Conservation (phyloP, 2,797 vertebrate species). For the Clarias platycephalus region DNA sequence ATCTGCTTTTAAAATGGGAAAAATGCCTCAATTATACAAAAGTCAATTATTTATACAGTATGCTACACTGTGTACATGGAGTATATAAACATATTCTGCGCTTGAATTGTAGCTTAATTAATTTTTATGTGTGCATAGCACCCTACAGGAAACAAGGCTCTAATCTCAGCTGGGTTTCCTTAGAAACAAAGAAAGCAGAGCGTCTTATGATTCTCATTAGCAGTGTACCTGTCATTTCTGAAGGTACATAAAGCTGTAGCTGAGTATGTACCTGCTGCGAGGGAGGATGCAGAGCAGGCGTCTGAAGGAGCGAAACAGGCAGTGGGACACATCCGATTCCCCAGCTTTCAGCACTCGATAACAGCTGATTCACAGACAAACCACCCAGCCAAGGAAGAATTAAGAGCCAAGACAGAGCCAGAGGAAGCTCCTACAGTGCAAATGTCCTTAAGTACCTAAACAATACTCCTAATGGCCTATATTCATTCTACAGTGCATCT, state of each 20-base stretch:
- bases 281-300: slow-evolving; percentile 37
- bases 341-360: slow-evolving; percentile 36
- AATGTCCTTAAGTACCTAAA: not conserved
- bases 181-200: slow-evolving; percentile 29
- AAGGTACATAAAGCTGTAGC: slow-evolving; percentile 1
- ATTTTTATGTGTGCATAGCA: not conserved
- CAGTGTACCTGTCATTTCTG: slow-evolving; percentile 21
- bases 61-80: not conserved
- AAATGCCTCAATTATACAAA: too few species aligned
- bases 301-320: slow-evolving; percentile 25
- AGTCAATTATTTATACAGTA: not conserved
- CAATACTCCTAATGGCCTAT: not conserved
- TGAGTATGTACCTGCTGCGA: slow-evolving; percentile 20
- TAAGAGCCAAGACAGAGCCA: not conserved
- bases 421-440: not conserved
- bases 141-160: slow-evolving; percentile 1
- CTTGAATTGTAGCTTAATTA: not conserved
- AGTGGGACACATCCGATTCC: slow-evolving; percentile 41
- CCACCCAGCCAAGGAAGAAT: slow-evolving; percentile 2
- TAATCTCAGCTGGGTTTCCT: slow-evolving; percentile 32
- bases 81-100: slow-evolving; percentile 2
- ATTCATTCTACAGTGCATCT: not conserved
- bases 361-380: slow-evolving; percentile 33
- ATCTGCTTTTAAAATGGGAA: not conserved
- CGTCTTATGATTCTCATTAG: slow-evolving; percentile 26